A percentile compares a stretch with the other conserved stretches of the same genome.
These are phyloP conservation scores for Drosophila prolongata DNA, from an alignment of 2,888 invertebrate species.

Conservation along the genomic window DNA sequence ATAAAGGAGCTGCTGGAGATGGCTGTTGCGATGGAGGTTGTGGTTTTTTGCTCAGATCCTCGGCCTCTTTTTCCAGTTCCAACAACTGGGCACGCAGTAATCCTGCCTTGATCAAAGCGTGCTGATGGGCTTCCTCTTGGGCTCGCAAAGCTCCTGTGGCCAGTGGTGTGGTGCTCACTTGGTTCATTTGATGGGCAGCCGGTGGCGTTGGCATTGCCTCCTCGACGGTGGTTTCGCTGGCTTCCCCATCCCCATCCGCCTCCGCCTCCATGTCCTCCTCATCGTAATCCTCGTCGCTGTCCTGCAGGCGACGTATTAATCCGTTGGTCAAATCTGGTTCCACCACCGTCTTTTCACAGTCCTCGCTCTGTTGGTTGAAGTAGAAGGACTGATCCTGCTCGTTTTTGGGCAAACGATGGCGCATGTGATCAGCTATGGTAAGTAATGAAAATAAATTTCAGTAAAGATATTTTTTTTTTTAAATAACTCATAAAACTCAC, in stretches of 20 bases:
- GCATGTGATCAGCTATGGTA: conserved; percentile 83
- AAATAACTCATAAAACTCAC: conserved; percentile 63
- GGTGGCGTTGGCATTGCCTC: conserved; percentile 63
- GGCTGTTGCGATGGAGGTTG: conserved; percentile 16
- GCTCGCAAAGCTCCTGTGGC: conserved; percentile 63
- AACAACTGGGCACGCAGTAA: conserved; percentile 65
- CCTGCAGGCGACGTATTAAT: conserved; percentile 82
- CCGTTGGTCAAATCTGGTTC: conserved; percentile 84
- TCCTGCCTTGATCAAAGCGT: conserved; percentile 64
- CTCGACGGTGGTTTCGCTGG: conserved; percentile 54
- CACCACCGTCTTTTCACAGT: conserved; percentile 83
- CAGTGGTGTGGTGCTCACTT: conserved; percentile 70
- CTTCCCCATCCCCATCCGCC: conserved; percentile 56
- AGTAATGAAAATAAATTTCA: background rate
- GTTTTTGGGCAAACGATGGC: conserved; percentile 82
- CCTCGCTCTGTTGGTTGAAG: conserved; percentile 80
- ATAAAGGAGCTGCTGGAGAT: conserved; percentile 4
- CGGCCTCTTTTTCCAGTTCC: conserved; percentile 75
- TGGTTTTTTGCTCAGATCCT: conserved; percentile 79
- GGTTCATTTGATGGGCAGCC: conserved; percentile 69
- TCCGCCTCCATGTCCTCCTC: conserved; percentile 82
- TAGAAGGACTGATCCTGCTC: conserved; percentile 82
- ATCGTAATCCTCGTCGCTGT: conserved; percentile 83
- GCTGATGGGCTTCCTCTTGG: conserved; percentile 67
- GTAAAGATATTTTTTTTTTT: background rate